These are phyloP conservation scores for Bagarius yarrelli DNA, from an alignment of 2,113 vertebrate species.

Conservation along the genomic window DNA sequence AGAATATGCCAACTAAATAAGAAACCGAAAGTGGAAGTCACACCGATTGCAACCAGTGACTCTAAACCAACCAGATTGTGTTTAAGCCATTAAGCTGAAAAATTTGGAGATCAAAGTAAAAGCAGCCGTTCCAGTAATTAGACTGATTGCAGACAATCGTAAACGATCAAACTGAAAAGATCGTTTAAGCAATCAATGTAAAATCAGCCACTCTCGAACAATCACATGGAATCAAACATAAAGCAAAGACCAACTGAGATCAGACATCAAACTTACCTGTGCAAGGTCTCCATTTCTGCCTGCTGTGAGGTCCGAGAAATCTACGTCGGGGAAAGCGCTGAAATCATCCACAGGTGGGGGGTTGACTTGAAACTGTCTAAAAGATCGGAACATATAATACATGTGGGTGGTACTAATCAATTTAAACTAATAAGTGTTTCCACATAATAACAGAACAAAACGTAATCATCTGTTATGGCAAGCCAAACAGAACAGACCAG, in stretches of 20 bases:
- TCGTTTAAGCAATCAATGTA: background rate
- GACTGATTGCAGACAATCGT: background rate
- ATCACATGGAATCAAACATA: background rate
- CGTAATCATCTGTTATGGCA: background rate
- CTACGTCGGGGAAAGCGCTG: slow-evolving; percentile 24
- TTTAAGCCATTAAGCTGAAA: background rate
- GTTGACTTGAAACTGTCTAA: slow-evolving; percentile 43
- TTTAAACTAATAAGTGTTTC: background rate
- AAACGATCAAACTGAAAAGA: background rate
- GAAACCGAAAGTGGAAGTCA: slow-evolving; percentile 22
- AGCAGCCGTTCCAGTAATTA: background rate
- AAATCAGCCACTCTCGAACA: background rate
- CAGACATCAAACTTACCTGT: slow-evolving; percentile 21
- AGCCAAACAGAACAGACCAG: background rate
- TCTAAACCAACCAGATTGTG: background rate
- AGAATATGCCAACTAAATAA: background rate
- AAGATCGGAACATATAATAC: background rate
- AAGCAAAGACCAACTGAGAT: background rate
- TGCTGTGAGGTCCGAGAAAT: slow-evolving; percentile 40
- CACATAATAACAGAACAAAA: background rate
- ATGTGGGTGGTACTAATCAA: background rate
- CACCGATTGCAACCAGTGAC: background rate
- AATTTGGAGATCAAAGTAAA: background rate
- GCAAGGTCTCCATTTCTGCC: slow-evolving; percentile 37
- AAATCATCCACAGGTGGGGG: slow-evolving; percentile 28